Evolutionary conservation across 1,140 invertebrate genomes (phyloP), one percentile per base, ranked within the genome.

Genomic region (Megathymus violae): DNA sequence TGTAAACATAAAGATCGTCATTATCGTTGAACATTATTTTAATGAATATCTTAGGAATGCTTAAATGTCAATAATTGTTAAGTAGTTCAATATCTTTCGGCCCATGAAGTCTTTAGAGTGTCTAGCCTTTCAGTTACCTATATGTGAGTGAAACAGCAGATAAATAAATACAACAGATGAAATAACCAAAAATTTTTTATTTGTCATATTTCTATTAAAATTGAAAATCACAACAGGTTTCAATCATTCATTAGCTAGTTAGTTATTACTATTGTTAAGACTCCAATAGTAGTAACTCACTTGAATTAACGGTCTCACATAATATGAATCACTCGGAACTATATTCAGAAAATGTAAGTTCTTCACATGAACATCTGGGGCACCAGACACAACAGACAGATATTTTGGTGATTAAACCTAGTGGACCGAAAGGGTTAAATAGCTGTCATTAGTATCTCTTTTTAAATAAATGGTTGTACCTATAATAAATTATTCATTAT

Each of bases 31-130:
- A 76, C 62, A 67, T n/a, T n/a, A n/a, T 71, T 71, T 75, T 76
- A 80, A 66, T 73, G 75, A 62, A 73, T 69, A 71, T 72, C 75
- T 69, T 78, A 81, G 74, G 69, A 77, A 71, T 62, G 80, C 85
- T 85, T 87, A 67, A 80, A 74, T 66, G 64, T 62, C 74, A 67
- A 48, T 60, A 48, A 25, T 69, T 67, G 61, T 68, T 76, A 62
- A 62, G 59, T 67, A 67, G 59, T 62, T 62, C 46, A 67, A 62
- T 36, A 36, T 36, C 10, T 36, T 36, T 36, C 56, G 47, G 61
- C 31, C 19, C 52, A 52, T 36, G 50, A 56, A 22, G 36, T 56
- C 17, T 44, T 9, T 9, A 31, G 27, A 31, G 5, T 22, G 19
- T 22, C 6, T n/a, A n/a, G 22, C 22, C 22, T 25, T 3, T 25